Conservation (phyloP, 2,888 invertebrate species). For the Drosophila yooni region DNA sequence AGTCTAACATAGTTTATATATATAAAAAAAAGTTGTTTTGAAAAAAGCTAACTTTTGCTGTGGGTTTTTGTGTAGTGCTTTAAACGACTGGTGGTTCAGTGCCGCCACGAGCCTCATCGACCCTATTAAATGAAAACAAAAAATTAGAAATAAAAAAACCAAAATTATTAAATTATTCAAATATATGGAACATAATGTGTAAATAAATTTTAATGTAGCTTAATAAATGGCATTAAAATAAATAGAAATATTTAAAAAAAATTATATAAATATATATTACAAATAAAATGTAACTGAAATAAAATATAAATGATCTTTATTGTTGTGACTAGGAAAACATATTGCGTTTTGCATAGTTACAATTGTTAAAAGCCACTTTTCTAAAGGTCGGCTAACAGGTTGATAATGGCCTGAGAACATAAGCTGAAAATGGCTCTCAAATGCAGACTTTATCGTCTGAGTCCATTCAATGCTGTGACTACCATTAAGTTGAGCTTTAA, state of each 20-base stretch:
- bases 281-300: not conserved
- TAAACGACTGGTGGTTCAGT: constrained; percentile 85
- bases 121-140: constrained; percentile 61
- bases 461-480: not conserved
- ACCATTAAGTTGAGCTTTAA: not conserved
- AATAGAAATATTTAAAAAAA: not conserved
- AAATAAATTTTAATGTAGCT: not conserved
- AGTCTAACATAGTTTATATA: constrained; percentile 22
- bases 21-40: constrained; percentile 37
- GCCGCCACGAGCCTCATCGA: constrained; percentile 81
- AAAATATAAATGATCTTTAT: not conserved
- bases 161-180: constrained; percentile 24
- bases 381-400: not conserved
- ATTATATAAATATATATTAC: not conserved
- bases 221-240: not conserved
- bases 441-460: not conserved
- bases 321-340: not conserved
- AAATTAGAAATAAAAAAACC: constrained; percentile 27
- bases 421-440: not conserved
- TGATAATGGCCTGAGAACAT: not conserved
- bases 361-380: not conserved
- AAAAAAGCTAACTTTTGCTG: constrained; percentile 64
- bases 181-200: constrained; percentile 18
- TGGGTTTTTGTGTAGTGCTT: constrained; percentile 43
- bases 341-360: not conserved